Percentiles rank a stretch among this genome's conserved stretches.
Conservation (phyloP, 2,113 vertebrate species). For the Cariama cristata region DNA sequence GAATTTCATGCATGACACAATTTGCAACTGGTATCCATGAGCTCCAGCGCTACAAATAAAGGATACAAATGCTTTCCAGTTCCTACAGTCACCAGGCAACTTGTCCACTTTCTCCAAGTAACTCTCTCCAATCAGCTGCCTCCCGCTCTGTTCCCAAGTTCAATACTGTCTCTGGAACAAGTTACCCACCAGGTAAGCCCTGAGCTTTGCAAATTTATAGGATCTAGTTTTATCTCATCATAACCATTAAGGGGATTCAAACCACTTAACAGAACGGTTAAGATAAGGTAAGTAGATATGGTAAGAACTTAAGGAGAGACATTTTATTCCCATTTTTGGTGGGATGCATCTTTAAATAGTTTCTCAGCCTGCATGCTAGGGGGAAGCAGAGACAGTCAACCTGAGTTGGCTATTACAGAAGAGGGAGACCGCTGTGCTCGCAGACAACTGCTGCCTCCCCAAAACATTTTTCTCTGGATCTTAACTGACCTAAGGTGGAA, state of each 20-base stretch:
- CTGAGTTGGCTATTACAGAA: not conserved
- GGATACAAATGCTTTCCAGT: not conserved
- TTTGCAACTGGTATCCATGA: not conserved
- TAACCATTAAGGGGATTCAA: not conserved
- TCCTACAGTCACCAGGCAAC: not conserved
- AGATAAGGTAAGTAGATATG: not conserved
- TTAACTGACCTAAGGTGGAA: not conserved
- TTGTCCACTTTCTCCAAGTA: not conserved
- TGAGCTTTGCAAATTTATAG: not conserved
- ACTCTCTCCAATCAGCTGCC: not conserved
- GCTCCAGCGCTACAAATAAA: not conserved
- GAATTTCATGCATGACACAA: not conserved
- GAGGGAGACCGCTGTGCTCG: not conserved
- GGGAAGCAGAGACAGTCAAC: not conserved
- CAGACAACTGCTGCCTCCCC: not conserved
- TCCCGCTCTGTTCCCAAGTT: not conserved
- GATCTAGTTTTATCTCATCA: not conserved
- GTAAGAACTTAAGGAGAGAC: not conserved
- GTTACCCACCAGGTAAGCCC: not conserved
- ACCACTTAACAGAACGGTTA: fast-evolving
- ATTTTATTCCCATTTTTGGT: not conserved
- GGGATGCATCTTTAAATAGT: not conserved
- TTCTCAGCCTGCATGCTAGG: not conserved
- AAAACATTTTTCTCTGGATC: not conserved
- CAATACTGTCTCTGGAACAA: not conserved